These are phyloP conservation scores for Tenthredo scrophulariae DNA, from an alignment of 2,888 invertebrate species.

Conservation along the genomic window DNA sequence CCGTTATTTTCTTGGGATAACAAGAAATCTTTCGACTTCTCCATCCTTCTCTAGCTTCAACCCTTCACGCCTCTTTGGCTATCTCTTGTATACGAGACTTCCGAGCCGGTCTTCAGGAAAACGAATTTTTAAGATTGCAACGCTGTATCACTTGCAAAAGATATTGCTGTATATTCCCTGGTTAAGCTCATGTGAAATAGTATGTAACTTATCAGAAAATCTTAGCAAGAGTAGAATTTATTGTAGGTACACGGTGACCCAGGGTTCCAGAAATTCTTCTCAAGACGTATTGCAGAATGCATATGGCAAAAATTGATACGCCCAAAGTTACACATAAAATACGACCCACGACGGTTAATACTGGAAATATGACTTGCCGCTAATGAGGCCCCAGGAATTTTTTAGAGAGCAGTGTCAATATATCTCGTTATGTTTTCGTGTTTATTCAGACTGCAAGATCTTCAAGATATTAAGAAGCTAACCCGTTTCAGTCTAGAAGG, in stretches of 20 bases:
- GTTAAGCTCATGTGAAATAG: background rate
- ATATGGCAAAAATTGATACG: background rate
- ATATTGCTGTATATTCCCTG: background rate
- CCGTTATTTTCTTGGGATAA: slow-evolving; percentile 7
- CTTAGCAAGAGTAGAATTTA: background rate
- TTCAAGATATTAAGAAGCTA: slow-evolving; percentile 11
- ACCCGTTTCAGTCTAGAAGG: slow-evolving; percentile 12
- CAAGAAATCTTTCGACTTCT: slow-evolving; percentile 9
- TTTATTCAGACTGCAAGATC: slow-evolving; percentile 5
- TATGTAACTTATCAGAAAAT: background rate
- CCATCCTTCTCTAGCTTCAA: background rate
- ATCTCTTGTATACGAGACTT: background rate
- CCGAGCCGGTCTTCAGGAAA: background rate
- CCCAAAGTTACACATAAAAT: background rate
- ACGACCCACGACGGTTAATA: background rate
- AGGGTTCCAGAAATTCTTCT: too few species aligned
- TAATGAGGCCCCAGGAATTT: background rate
- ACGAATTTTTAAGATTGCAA: slow-evolving; percentile 1
- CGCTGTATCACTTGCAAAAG: background rate
- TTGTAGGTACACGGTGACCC: too few species aligned
- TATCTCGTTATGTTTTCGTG: background rate
- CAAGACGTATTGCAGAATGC: background rate
- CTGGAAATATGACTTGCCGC: background rate
- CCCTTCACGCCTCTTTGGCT: background rate
- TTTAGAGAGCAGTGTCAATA: background rate